A percentile compares a stretch with the other conserved stretches of the same genome.
phyloP scores from a whole-genome alignment of 2,113 vertebrate genomes.

The Notiomystis cincta region DNA sequence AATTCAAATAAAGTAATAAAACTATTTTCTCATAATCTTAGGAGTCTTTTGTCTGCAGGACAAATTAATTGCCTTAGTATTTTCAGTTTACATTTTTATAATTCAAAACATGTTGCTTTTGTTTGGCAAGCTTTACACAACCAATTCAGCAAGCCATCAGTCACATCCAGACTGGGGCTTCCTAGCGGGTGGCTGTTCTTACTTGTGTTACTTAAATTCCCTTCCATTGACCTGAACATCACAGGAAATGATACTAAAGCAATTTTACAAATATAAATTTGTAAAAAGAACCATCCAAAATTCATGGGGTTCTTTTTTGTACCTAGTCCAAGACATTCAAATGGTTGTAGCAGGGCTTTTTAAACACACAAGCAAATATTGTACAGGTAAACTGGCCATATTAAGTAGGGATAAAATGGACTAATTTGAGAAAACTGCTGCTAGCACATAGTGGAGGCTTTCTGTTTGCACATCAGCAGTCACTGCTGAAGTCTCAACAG shows the following conservation, averaged over 20 bases:
- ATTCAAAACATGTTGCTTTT: constrained; percentile 18
- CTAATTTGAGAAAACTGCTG: background rate
- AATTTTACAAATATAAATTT: background rate
- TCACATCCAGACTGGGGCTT: background rate
- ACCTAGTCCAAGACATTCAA: background rate
- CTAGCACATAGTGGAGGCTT: background rate
- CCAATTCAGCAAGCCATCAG: background rate
- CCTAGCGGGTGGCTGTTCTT: background rate
- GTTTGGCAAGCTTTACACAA: background rate
- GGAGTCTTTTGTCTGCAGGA: background rate
- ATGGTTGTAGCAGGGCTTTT: background rate
- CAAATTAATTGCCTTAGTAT: background rate
- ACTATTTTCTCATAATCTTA: background rate
- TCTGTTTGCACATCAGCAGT: background rate
- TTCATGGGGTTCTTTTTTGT: background rate
- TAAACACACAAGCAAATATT: background rate
- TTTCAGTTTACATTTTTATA: background rate
- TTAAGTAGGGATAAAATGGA: background rate
- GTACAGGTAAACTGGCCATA: background rate
- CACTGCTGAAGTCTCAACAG: background rate
- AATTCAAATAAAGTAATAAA: background rate
- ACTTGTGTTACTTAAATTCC: background rate
- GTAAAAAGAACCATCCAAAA: background rate
- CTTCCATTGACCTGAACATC: background rate
- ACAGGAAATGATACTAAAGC: background rate